phyloP scores from a whole-genome alignment of 2,113 vertebrate genomes.

The Suricata suricatta region DNA sequence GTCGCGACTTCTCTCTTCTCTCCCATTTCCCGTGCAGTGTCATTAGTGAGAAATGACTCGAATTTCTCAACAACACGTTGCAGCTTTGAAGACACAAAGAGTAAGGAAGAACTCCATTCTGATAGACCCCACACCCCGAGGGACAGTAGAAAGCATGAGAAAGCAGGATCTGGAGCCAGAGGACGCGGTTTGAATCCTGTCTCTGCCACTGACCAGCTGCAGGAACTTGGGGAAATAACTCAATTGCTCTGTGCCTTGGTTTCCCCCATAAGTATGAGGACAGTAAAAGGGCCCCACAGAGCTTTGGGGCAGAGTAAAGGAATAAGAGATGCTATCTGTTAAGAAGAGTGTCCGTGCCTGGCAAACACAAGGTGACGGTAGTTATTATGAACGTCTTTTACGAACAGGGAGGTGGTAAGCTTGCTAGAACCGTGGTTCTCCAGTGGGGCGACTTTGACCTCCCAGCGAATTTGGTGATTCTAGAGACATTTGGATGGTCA shows the following conservation, averaged over 20 bases:
- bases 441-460: neutral
- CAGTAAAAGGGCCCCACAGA: neutral
- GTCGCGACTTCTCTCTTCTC: neutral
- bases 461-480: neutral
- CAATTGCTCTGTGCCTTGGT: neutral
- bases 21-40: neutral
- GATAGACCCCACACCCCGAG: neutral
- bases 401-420: neutral
- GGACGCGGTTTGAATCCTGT: neutral
- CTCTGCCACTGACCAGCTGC: neutral
- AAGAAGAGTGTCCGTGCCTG: neutral
- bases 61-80: neutral
- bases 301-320: neutral
- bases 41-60: neutral
- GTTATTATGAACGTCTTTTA: neutral
- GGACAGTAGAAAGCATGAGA: neutral
- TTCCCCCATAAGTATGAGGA: neutral
- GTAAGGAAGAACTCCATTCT: neutral
- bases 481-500: neutral
- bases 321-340: neutral
- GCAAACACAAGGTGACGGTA: neutral
- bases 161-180: neutral
- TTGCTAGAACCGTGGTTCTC: neutral
- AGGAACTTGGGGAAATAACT: neutral
- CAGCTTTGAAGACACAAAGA: constrained; percentile 54